These are phyloP conservation scores for Corapipo altera DNA, from an alignment of 2,113 vertebrate genomes.

Conservation along the genomic window DNA sequence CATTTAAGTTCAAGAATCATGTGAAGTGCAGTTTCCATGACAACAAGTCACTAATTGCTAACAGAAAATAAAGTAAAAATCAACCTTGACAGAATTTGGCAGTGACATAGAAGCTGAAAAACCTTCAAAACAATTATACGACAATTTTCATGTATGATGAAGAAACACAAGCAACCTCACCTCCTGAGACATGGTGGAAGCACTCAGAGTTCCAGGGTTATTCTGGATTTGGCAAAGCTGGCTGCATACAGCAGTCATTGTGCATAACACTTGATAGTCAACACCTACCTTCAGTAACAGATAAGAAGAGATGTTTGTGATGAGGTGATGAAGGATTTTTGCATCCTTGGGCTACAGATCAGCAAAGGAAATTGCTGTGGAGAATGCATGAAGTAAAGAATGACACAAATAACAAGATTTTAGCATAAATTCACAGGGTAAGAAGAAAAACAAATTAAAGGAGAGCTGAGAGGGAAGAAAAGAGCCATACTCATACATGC, in stretches of 20 bases:
- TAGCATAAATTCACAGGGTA: conserved; percentile 30
- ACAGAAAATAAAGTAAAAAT: conserved; percentile 76
- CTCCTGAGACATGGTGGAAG: conserved; percentile 22
- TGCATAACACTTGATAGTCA: conserved; percentile 28
- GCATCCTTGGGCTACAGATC: conserved; percentile 33
- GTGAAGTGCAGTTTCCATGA: conserved; percentile 77
- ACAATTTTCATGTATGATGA: conserved; percentile 40
- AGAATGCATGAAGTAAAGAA: conserved; percentile 43
- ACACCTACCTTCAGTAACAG: conserved; percentile 36
- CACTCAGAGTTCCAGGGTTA: not conserved
- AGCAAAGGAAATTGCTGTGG: conserved; percentile 25
- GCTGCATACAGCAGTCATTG: not conserved
- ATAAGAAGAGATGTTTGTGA: conserved; percentile 16
- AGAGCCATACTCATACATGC: not conserved
- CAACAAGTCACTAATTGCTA: conserved; percentile 79
- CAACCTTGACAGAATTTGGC: conserved; percentile 68
- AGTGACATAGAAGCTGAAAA: conserved; percentile 48
- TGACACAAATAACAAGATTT: conserved; percentile 6
- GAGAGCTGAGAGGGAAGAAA: conserved; percentile 9
- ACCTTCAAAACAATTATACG: conserved; percentile 30
- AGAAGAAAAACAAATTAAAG: conserved; percentile 13
- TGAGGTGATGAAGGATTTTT: conserved; percentile 55
- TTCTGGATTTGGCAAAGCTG: conserved; percentile 38
- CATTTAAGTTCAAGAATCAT: conserved; percentile 78
- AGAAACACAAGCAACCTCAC: conserved; percentile 3